These are phyloP conservation scores for Spisula subtruncata DNA, from an alignment of 2,888 invertebrate species.

Conservation along the genomic window DNA sequence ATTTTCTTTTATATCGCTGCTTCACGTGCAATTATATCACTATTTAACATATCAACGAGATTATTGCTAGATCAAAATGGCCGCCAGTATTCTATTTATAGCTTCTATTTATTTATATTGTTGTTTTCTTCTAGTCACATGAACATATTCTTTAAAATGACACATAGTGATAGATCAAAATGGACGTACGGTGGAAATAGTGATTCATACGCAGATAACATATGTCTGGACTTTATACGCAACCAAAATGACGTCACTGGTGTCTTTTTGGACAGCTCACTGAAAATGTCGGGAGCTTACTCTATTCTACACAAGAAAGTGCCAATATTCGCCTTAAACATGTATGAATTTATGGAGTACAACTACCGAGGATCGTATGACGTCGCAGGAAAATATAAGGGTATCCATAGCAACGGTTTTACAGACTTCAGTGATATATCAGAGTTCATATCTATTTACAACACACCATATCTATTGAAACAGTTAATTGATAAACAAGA, in stretches of 20 bases:
- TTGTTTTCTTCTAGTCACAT: slow-evolving; percentile 60
- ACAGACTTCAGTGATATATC: slow-evolving; percentile 62
- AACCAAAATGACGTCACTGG: slow-evolving; percentile 79
- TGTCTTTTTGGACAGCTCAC: slow-evolving; percentile 76
- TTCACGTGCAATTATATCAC: slow-evolving; percentile 52
- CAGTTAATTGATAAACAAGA: slow-evolving; percentile 69
- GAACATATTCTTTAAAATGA: slow-evolving; percentile 38
- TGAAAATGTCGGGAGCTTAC: slow-evolving; percentile 78
- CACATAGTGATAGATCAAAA: slow-evolving; percentile 39
- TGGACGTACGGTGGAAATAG: slow-evolving; percentile 71
- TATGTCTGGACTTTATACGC: slow-evolving; percentile 77
- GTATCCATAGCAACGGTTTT: not conserved
- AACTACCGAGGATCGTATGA: not conserved
- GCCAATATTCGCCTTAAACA: slow-evolving; percentile 75
- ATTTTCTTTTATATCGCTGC: slow-evolving; percentile 76
- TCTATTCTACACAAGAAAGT: slow-evolving; percentile 78
- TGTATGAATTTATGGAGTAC: slow-evolving; percentile 68
- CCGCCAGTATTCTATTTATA: slow-evolving; percentile 46
- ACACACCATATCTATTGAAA: slow-evolving; percentile 77
- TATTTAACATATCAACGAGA: slow-evolving; percentile 31
- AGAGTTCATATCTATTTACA: slow-evolving; percentile 78
- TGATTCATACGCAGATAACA: slow-evolving; percentile 73
- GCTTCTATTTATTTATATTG: slow-evolving; percentile 53
- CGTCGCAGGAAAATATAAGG: not conserved
- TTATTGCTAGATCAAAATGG: slow-evolving; percentile 47